A percentile compares a stretch with the other conserved stretches of the same genome.
Conservation (phyloP, 2,888 invertebrate genomes). For the Tetheella fluctuosa region DNA sequence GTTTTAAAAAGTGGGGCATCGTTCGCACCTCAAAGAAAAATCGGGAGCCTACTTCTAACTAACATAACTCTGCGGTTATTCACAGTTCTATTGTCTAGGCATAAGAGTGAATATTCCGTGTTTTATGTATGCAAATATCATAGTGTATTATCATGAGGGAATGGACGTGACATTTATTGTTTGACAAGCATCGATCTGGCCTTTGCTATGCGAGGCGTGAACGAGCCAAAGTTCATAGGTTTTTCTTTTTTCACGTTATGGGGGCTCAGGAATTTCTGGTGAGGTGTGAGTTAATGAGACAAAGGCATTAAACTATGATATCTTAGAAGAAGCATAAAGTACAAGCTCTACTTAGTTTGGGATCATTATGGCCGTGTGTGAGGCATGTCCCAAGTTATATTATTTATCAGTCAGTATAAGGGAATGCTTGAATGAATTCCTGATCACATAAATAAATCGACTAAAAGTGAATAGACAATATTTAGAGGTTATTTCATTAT, state of each 20-base stretch:
- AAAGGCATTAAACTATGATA: no score
- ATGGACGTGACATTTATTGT: slow-evolving; percentile 84
- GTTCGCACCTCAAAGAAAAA: slow-evolving; percentile 80
- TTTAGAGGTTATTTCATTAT: no score
- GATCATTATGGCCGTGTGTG: no score
- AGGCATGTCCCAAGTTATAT: no score
- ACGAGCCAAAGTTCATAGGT: slow-evolving; percentile 68
- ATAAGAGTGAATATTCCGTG: slow-evolving; percentile 41
- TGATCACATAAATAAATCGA: no score
- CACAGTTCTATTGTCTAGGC: slow-evolving; percentile 26
- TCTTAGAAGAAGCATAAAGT: no score
- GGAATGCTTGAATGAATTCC: no score
- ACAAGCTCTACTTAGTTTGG: no score
- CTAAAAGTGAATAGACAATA: no score
- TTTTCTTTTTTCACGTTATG: slow-evolving; percentile 43
- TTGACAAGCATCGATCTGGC: slow-evolving; percentile 84
- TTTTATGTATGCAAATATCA: slow-evolving; percentile 20
- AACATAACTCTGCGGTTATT: slow-evolving; percentile 30
- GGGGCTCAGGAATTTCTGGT: slow-evolving; percentile 34
- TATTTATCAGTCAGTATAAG: no score
- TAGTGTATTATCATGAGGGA: slow-evolving; percentile 73
- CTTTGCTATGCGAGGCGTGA: slow-evolving; percentile 80
- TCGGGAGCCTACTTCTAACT: slow-evolving; percentile 51
- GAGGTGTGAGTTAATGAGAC: slow-evolving; percentile 19
- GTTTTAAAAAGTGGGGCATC: slow-evolving; percentile 72